phyloP scores from a whole-genome alignment of 2,113 vertebrate species.

The Callocephalon fimbriatum region DNA sequence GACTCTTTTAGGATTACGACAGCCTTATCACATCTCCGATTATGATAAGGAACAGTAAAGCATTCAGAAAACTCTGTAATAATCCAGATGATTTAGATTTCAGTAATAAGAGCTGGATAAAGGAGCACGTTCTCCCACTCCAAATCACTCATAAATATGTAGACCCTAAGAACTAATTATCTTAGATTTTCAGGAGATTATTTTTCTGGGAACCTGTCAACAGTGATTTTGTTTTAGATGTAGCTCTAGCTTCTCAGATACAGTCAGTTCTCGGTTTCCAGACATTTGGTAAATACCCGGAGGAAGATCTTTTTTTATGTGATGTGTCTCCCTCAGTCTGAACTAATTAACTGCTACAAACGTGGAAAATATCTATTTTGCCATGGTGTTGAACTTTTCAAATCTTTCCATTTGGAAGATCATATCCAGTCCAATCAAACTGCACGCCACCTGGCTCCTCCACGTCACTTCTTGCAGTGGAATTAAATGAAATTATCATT shows the following conservation, averaged over 20 bases:
- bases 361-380: conserved; percentile 15
- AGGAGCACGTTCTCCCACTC: not conserved
- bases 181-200: conserved; percentile 31
- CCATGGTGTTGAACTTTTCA: not conserved
- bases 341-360: conserved; percentile 40
- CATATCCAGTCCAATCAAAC: conserved; percentile 1
- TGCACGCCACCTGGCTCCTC: not conserved
- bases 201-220: conserved; percentile 44
- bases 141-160: not conserved
- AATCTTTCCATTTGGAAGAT: not conserved
- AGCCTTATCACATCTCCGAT: not conserved
- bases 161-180: conserved; percentile 41
- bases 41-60: conserved; percentile 39
- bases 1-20: conserved; percentile 25
- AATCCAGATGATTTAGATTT: conserved; percentile 34
- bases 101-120: not conserved
- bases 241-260: not conserved
- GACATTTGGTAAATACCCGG: not conserved
- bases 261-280: not conserved
- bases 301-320: not conserved
- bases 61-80: not conserved
- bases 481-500: not conserved
- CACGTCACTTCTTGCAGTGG: not conserved
- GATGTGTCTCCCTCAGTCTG: not conserved
- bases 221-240: conserved; percentile 3